A percentile compares a stretch with the other conserved stretches of the same genome.
These are phyloP conservation scores for Phenganax subtilis DNA, from an alignment of 92 coral and sea anemone species.

Conservation along the genomic window DNA sequence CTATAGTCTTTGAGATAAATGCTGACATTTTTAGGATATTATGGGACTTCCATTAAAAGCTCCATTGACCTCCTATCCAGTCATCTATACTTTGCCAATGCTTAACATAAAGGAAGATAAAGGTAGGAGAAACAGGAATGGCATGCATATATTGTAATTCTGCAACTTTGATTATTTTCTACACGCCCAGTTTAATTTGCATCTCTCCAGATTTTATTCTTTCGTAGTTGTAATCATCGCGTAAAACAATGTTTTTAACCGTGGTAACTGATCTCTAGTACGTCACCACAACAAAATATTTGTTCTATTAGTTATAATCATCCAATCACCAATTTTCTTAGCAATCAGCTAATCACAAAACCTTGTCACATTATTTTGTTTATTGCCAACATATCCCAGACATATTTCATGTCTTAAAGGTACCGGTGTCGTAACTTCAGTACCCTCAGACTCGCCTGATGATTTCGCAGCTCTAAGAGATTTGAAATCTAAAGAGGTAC, in stretches of 20 bases:
- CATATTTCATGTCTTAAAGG: conserved; percentile 44
- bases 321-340: too few species aligned
- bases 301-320: too few species aligned
- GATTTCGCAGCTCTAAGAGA: conserved; percentile 97
- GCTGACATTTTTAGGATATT: conserved; percentile 59
- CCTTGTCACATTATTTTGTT: too few species aligned
- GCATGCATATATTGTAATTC: not conserved
- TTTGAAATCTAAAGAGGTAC: conserved; percentile 79
- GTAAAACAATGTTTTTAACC: too few species aligned
- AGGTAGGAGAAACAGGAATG: conserved; percentile 46
- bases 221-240: too few species aligned
- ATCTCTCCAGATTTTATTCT: too few species aligned
- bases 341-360: too few species aligned
- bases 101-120: conserved; percentile 92
- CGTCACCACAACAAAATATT: too few species aligned
- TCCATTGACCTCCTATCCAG: conserved; percentile 74
- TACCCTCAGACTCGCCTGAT: conserved; percentile 98
- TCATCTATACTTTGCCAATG: conserved; percentile 94
- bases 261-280: too few species aligned
- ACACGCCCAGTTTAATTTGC: too few species aligned
- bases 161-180: not conserved
- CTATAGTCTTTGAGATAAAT: not conserved
- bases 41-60: conserved; percentile 93
- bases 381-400: not conserved
- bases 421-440: conserved; percentile 98